A percentile compares a stretch with the other conserved stretches of the same genome.
These are phyloP conservation scores for Brachypterus glaber DNA, from an alignment of 2,888 invertebrate genomes.

Conservation along the genomic window DNA sequence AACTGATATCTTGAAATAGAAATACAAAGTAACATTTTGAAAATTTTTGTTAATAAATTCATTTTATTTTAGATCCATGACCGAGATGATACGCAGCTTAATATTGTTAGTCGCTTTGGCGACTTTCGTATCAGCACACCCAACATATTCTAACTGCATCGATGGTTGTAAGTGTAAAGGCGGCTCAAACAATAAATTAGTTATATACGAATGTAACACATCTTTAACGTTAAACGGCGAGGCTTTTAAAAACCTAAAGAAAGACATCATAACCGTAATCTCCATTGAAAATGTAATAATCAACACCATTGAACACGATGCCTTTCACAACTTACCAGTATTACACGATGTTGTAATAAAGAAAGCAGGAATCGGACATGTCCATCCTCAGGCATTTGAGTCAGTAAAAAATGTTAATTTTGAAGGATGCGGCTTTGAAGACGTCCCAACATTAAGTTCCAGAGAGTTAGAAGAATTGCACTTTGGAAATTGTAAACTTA, in stretches of 20 bases:
- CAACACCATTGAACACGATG: conserved; percentile 53
- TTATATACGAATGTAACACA: conserved; percentile 24
- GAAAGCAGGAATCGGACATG: conserved; percentile 54
- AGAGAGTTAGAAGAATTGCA: conserved; percentile 52
- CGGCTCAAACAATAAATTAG: conserved; percentile 19
- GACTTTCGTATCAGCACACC: no score
- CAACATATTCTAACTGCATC: no score
- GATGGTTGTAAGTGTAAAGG: conserved; percentile 25
- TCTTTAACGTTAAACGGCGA: conserved; percentile 24
- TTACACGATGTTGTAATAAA: conserved; percentile 61
- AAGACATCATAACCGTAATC: conserved; percentile 21
- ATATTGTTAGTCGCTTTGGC: conserved; percentile 21
- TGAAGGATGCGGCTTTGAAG: conserved; percentile 27
- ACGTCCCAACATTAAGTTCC: conserved; percentile 25
- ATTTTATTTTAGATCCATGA: no score
- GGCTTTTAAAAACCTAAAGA: conserved; percentile 22
- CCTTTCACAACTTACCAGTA: conserved; percentile 58
- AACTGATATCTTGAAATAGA: no score
- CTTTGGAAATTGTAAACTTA: conserved; percentile 59
- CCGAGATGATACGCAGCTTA: conserved; percentile 19
- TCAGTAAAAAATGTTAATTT: conserved; percentile 50
- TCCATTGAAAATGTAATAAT: conserved; percentile 42
- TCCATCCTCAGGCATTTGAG: conserved; percentile 62
- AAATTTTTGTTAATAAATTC: no score
- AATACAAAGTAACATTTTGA: no score